Evolutionary conservation across 2,888 invertebrate species (phyloP).

Genomic region (Hydropsyche betteni): DNA sequence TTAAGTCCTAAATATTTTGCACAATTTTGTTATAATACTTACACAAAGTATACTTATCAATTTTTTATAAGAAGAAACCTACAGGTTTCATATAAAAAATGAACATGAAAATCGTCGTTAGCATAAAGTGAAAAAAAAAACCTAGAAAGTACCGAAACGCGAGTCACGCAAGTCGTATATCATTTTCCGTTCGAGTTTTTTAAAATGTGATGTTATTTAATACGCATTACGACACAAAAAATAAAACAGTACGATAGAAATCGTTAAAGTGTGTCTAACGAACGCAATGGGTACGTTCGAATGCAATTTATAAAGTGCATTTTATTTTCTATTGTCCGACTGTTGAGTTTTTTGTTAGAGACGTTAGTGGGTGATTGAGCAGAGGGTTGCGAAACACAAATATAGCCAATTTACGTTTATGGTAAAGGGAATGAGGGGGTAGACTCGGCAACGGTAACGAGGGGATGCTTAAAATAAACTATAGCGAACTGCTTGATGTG

Average conservation of each 20-base stretch:
- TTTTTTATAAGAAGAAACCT: constrained; percentile 6
- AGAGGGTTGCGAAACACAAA: constrained; percentile 46
- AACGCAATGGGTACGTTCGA: too few species aligned
- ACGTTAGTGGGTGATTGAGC: constrained; percentile 9
- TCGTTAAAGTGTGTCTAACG: not conserved
- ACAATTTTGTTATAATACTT: too few species aligned
- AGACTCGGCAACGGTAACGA: constrained; percentile 20
- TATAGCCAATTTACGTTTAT: constrained; percentile 48
- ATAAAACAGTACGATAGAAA: not conserved
- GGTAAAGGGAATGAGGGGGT: constrained; percentile 18
- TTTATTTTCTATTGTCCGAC: constrained; percentile 2
- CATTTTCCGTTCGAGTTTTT: not conserved
- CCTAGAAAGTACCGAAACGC: not conserved
- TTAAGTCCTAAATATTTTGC: too few species aligned
- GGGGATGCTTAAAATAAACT: constrained; percentile 22
- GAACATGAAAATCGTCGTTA: constrained; percentile 6
- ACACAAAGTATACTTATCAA: constrained; percentile 1
- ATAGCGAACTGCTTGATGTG: not conserved
- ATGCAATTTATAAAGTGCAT: constrained; percentile 10
- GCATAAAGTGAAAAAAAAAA: not conserved
- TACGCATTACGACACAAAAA: not conserved
- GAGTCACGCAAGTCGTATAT: constrained; percentile 9
- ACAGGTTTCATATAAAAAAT: constrained; percentile 10
- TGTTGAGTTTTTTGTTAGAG: not conserved
- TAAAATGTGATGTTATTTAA: not conserved